Conservation (phyloP, 2,888 invertebrate species). For the Antheraea yamamai region DNA sequence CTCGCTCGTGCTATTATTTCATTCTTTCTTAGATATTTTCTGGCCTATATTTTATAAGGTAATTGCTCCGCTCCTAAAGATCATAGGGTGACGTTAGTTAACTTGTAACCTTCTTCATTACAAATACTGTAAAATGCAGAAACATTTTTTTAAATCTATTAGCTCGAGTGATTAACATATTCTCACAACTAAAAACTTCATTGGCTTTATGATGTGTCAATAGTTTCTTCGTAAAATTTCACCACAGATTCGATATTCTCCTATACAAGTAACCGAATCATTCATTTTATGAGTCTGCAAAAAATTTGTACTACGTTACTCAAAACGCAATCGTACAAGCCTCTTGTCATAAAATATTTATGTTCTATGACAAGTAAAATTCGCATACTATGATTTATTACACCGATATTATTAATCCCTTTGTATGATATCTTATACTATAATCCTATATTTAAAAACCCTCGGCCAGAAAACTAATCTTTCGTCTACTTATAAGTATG, state of each 20-base stretch:
- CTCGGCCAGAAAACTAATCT: neutral
- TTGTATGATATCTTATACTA: neutral
- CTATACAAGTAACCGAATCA: too few relatives aligned
- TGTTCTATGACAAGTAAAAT: neutral
- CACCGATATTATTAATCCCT: neutral
- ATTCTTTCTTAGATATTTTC: too few relatives aligned
- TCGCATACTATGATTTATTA: neutral
- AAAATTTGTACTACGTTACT: neutral
- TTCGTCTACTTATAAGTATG: neutral
- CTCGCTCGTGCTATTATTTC: too few relatives aligned
- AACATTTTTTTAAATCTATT: too few relatives aligned
- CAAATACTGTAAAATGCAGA: too few relatives aligned
- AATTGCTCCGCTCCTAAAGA: too few relatives aligned
- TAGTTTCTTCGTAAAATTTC: neutral
- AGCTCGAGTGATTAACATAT: too few relatives aligned
- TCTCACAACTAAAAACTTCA: too few relatives aligned
- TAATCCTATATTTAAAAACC: neutral
- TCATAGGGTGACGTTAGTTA: too few relatives aligned
- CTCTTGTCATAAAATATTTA: neutral
- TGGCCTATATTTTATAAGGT: too few relatives aligned
- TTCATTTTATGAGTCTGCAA: neutral
- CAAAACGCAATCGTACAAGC: neutral
- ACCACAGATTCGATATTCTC: neutral
- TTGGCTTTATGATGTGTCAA: neutral
- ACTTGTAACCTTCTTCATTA: too few relatives aligned